Percentiles rank a stretch among this genome's conserved stretches.
Evolutionary conservation across 2,113 vertebrate genomes (phyloP).

Genomic region (Mesocricetus auratus): DNA sequence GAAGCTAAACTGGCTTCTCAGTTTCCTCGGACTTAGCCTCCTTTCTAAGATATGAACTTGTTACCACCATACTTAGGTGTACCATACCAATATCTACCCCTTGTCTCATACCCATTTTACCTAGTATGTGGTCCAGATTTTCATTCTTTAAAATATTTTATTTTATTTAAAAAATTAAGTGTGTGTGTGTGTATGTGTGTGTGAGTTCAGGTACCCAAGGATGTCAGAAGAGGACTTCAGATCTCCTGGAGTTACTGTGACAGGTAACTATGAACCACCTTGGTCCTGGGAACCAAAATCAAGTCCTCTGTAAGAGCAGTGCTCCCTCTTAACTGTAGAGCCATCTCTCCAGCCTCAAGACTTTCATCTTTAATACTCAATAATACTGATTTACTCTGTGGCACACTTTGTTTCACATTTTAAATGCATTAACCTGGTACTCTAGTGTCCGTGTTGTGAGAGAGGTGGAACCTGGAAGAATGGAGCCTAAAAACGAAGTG

Average conservation of each 20-base stretch:
- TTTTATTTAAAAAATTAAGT: background rate
- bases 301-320: background rate
- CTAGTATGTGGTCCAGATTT: background rate
- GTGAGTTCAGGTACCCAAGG: background rate
- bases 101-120: background rate
- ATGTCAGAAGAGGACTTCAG: background rate
- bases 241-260: background rate
- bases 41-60: background rate
- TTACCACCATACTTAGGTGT: background rate
- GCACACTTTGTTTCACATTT: background rate
- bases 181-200: background rate
- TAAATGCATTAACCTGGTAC: background rate
- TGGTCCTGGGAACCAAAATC: background rate
- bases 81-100: background rate
- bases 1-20: background rate
- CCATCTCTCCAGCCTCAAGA: background rate
- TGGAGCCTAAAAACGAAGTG: background rate
- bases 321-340: background rate
- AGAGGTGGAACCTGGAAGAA: background rate
- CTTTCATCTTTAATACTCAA: background rate
- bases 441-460: background rate
- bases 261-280: background rate
- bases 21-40: background rate
- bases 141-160: background rate
- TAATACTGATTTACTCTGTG: background rate